Base-by-base conservation (phyloP, 2,797 vertebrate species). In the Danio aesculapii region DNA sequence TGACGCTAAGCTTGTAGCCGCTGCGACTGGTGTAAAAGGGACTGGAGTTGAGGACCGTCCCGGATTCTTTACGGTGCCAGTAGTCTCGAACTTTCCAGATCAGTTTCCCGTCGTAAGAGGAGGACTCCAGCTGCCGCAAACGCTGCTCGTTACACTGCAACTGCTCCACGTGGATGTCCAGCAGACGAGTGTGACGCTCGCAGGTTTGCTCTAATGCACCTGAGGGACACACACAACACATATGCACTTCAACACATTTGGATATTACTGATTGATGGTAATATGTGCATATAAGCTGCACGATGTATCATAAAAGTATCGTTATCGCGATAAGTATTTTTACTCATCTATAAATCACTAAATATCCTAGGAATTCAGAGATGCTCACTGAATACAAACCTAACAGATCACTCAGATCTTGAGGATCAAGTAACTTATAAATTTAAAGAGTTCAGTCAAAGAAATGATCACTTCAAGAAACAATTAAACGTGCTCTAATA, bases 71-170 rank as follows among this genome's bases (percentile, higher is more conserved):
- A 89, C 88, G 95, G 84, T 83, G 87, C 81, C 84, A 89, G 84
- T 96, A 97, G 86, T 96, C 94, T 0, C 93, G 90, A 86, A 98
- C 95, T 90, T 97, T 98, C 97, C 97, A 98, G 84, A 98, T 97
- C 69, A 98, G 92, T 86, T 94, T 97, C 10, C 97, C 97, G 0
- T 94, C 95, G 47, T 95, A 96, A 59, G 96, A 95, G 0, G 94
- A 94, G 0, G 93, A 92, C 88, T 96, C 95, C 4, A 98, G 92
- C 82, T 96, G 93, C 73, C 91, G 92, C 82, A 97, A 96, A 8
- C 94, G 93, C 69, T 95, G 94, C 79, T 96, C 93, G 0, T 96
- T 97, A 79, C 89, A 94, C 73, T 88, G 94, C 83, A 98, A 93
- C 88, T 96, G 96, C 5, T 94, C 86, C 72, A 92, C 92, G 43